Conservation (phyloP, 1,140 invertebrate species). For the Holotrichia oblita region DNA sequence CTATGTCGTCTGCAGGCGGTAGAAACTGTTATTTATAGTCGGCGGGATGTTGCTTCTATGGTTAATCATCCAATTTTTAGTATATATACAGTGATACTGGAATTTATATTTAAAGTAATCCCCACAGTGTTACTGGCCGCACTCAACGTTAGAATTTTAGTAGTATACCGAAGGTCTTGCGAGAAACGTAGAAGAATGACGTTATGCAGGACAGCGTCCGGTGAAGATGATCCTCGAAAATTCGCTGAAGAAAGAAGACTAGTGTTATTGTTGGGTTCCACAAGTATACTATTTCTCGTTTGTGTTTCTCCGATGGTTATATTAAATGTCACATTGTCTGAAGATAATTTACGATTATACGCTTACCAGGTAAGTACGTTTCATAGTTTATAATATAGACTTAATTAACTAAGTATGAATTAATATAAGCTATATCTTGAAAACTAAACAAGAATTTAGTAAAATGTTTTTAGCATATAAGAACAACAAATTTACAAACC, state of each 20-base stretch:
- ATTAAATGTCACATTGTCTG: constrained; percentile 73
- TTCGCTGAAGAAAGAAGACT: constrained; percentile 78
- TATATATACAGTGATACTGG: constrained; percentile 72
- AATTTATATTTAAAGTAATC: constrained; percentile 73
- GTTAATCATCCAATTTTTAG: constrained; percentile 58
- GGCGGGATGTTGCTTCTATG: constrained; percentile 67
- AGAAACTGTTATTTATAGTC: constrained; percentile 65
- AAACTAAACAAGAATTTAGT: no score
- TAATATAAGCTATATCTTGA: no score
- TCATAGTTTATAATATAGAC: background rate
- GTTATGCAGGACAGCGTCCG: constrained; percentile 65
- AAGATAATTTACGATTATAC: constrained; percentile 69
- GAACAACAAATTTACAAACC: no score
- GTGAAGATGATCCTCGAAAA: constrained; percentile 70
- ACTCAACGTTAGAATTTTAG: constrained; percentile 75
- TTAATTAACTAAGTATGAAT: background rate
- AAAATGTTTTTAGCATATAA: no score
- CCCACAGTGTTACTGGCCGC: constrained; percentile 74
- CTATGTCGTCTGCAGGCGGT: constrained; percentile 65
- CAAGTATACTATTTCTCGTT: constrained; percentile 77
- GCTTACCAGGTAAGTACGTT: constrained; percentile 68
- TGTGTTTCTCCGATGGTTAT: constrained; percentile 82
- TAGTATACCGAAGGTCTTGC: constrained; percentile 74
- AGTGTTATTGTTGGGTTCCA: constrained; percentile 74
- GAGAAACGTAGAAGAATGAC: constrained; percentile 73